Percentiles rank a stretch among this genome's conserved stretches.
These are phyloP conservation scores for Chironomus tepperi DNA, from an alignment of 1,140 invertebrate species.

Conservation along the genomic window DNA sequence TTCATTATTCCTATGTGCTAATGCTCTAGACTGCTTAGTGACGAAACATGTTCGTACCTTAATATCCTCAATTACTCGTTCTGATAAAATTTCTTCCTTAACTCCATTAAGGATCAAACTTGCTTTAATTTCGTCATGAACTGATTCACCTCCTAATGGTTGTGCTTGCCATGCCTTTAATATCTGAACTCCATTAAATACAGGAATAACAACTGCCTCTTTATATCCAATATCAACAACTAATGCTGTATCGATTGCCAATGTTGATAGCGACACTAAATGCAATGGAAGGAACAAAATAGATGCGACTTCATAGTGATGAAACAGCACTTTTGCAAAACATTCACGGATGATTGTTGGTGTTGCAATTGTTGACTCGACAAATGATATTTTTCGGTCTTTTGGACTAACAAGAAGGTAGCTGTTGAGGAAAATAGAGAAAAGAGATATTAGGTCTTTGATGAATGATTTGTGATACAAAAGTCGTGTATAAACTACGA, in stretches of 20 bases:
- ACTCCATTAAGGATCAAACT: constrained; percentile 40
- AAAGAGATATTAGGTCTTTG: background rate
- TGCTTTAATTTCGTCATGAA: constrained; percentile 49
- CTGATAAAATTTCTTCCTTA: constrained; percentile 42
- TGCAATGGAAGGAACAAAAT: constrained; percentile 68
- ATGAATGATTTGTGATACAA: too few species aligned
- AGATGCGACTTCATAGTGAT: constrained; percentile 79
- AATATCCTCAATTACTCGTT: constrained; percentile 57
- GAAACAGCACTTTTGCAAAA: constrained; percentile 83
- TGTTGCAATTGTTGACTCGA: constrained; percentile 74
- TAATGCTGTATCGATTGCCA: constrained; percentile 67
- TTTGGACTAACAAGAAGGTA: constrained; percentile 86
- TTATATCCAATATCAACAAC: constrained; percentile 82
- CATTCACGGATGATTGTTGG: constrained; percentile 74
- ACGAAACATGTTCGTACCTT: constrained; percentile 76
- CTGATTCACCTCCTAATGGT: constrained; percentile 55
- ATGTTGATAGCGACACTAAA: constrained; percentile 64
- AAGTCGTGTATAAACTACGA: too few species aligned
- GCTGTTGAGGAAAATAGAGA: constrained; percentile 42
- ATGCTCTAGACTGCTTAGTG: constrained; percentile 59
- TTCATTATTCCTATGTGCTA: constrained; percentile 45
- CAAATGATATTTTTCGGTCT: constrained; percentile 79
- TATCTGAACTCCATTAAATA: constrained; percentile 76
- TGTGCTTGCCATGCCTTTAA: constrained; percentile 70
- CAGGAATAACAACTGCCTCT: constrained; percentile 71